Evolutionary conservation across 2,888 invertebrate species (phyloP).

Genomic region (Himalopsyche japonica): DNA sequence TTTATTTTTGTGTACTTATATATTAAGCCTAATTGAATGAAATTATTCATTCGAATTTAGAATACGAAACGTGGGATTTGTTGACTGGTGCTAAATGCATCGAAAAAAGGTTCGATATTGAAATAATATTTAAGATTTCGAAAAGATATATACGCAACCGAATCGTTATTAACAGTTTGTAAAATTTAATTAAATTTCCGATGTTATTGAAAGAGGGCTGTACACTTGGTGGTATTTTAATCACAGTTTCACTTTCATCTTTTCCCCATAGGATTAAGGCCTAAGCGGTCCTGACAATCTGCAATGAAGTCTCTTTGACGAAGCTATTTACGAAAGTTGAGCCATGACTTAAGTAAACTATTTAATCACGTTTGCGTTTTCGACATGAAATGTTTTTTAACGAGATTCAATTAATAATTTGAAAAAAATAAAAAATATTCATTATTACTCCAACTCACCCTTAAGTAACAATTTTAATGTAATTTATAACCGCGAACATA

Average conservation of each 20-base stretch:
- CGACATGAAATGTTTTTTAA: too few relatives aligned
- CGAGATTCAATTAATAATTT: too few relatives aligned
- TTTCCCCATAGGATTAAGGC: not conserved
- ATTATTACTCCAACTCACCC: too few relatives aligned
- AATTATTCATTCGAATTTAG: too few relatives aligned
- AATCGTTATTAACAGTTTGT: not conserved
- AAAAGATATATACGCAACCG: not conserved
- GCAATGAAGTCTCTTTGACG: not conserved
- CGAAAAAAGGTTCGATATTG: not conserved
- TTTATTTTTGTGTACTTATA: too few relatives aligned
- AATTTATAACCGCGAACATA: too few relatives aligned
- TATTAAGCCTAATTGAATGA: too few relatives aligned
- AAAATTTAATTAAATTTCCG: not conserved
- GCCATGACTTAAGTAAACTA: not conserved
- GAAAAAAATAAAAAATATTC: too few relatives aligned
- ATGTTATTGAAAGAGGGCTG: not conserved
- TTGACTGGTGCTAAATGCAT: too few relatives aligned
- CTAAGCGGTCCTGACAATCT: not conserved
- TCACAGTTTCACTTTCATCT: not conserved
- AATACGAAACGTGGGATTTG: too few relatives aligned
- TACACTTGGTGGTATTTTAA: not conserved
- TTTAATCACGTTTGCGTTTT: not conserved
- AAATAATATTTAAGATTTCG: not conserved
- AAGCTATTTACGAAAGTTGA: not conserved
- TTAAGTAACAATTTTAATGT: too few relatives aligned